Percentiles rank a stretch among this genome's conserved stretches.
Evolutionary conservation across 2,888 invertebrate species (phyloP).

Genomic region (Mythimna loreyi): DNA sequence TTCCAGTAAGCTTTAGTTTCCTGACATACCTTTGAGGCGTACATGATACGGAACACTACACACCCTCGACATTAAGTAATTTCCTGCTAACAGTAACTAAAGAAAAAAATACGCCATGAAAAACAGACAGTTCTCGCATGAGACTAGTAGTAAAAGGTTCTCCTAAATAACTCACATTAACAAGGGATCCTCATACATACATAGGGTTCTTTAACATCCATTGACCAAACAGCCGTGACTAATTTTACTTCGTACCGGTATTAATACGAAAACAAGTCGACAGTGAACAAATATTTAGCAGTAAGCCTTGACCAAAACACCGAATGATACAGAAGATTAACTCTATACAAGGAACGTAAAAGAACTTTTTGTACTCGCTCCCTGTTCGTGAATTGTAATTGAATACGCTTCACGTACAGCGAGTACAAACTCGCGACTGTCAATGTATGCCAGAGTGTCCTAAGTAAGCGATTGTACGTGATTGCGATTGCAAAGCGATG

Average conservation of each 20-base stretch:
- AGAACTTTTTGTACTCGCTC: too few species aligned
- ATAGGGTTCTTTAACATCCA: constrained; percentile 7
- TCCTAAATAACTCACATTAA: constrained; percentile 17
- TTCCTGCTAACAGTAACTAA: background rate
- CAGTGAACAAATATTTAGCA: constrained; percentile 59
- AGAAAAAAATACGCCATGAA: background rate
- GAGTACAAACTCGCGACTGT: background rate
- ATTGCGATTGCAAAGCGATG: too few species aligned
- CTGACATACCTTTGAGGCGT: too few species aligned
- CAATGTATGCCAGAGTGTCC: background rate
- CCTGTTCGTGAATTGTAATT: too few species aligned
- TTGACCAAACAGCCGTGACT: constrained; percentile 34
- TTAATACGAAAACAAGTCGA: constrained; percentile 54
- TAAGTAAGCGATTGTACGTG: background rate
- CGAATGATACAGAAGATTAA: constrained; percentile 13
- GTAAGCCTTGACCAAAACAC: constrained; percentile 33
- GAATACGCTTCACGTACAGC: background rate
- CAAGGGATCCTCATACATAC: background rate
- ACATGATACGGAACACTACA: too few species aligned
- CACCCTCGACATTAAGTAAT: background rate
- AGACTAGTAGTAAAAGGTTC: background rate
- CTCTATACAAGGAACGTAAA: background rate
- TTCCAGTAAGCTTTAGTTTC: too few species aligned
- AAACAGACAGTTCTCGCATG: background rate
- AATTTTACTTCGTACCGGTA: constrained; percentile 53